These are phyloP conservation scores for Boleophthalmus pectinirostris DNA, from an alignment of 2,113 vertebrate species.

Conservation along the genomic window DNA sequence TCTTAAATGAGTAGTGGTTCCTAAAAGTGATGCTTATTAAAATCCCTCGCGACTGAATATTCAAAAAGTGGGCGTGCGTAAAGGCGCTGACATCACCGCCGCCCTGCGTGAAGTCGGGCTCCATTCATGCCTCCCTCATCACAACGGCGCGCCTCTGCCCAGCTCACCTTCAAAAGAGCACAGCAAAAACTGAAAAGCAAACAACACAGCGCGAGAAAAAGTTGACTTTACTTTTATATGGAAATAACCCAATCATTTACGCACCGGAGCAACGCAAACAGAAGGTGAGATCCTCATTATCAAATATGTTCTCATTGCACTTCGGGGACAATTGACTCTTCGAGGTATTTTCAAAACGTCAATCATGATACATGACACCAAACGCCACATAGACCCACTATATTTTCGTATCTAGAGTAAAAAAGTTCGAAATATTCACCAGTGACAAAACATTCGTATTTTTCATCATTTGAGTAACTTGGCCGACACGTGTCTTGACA, in stretches of 20 bases:
- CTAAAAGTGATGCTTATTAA: slow-evolving; percentile 1
- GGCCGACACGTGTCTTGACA: slow-evolving; percentile 1
- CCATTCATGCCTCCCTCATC: neutral
- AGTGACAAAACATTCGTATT: neutral
- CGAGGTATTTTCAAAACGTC: neutral
- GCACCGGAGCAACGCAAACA: neutral
- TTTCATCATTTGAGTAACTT: neutral
- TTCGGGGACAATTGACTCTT: neutral
- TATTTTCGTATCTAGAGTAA: neutral
- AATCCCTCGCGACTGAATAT: neutral
- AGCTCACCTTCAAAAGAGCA: neutral
- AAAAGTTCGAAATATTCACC: neutral
- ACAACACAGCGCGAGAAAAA: neutral
- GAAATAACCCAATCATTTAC: neutral
- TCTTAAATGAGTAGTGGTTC: neutral
- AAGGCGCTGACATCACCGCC: neutral
- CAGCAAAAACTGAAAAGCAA: neutral
- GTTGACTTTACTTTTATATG: neutral
- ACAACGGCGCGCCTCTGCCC: slow-evolving; percentile 4
- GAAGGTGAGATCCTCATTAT: neutral
- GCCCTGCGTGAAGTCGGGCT: slow-evolving; percentile 2
- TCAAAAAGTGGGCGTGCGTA: neutral
- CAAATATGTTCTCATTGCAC: neutral
- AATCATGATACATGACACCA: neutral
- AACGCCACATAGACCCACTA: neutral